Percentiles rank a stretch among this genome's conserved stretches.
Conservation (phyloP, 2,797 vertebrate genomes). For the Melanotaenia nigrans region DNA sequence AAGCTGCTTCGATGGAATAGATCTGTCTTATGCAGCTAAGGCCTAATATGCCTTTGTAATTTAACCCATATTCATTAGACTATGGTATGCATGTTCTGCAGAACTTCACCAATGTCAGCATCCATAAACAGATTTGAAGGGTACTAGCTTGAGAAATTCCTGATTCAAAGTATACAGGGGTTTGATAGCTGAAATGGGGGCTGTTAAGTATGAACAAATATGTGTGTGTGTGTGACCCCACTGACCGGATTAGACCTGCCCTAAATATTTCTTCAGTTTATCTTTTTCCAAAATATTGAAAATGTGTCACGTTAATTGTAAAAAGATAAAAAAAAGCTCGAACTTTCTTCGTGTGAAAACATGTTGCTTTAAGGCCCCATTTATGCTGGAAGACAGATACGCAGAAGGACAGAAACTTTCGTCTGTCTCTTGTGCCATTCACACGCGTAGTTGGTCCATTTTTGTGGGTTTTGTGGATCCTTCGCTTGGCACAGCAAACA, state of each 20-base stretch:
- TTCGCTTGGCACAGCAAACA: too few relatives aligned
- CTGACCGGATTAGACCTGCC: slow-evolving; percentile 42
- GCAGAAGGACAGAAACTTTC: too few relatives aligned
- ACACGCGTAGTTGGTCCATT: too few relatives aligned
- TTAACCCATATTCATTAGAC: slow-evolving; percentile 59
- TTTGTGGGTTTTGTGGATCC: too few relatives aligned
- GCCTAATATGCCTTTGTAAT: slow-evolving; percentile 56
- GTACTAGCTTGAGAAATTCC: slow-evolving; percentile 49
- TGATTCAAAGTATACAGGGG: slow-evolving; percentile 53
- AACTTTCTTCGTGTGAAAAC: too few relatives aligned
- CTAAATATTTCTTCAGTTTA: slow-evolving; percentile 13
- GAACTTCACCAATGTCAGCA: slow-evolving; percentile 48
- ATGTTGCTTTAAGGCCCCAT: too few relatives aligned
- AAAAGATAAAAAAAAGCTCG: background rate
- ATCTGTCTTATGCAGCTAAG: slow-evolving; percentile 48
- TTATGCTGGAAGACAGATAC: too few relatives aligned
- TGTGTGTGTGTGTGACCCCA: slow-evolving; percentile 16
- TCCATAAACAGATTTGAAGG: slow-evolving; percentile 60
- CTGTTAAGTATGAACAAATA: slow-evolving; percentile 29
- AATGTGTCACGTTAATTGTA: background rate
- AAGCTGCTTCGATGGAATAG: slow-evolving; percentile 45
- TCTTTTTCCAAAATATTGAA: slow-evolving; percentile 27
- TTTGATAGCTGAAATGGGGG: slow-evolving; percentile 48
- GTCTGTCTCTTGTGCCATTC: too few relatives aligned
- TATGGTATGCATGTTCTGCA: slow-evolving; percentile 39